These are phyloP conservation scores for Piscicola geometra DNA, from an alignment of 2,888 invertebrate species.

Conservation along the genomic window DNA sequence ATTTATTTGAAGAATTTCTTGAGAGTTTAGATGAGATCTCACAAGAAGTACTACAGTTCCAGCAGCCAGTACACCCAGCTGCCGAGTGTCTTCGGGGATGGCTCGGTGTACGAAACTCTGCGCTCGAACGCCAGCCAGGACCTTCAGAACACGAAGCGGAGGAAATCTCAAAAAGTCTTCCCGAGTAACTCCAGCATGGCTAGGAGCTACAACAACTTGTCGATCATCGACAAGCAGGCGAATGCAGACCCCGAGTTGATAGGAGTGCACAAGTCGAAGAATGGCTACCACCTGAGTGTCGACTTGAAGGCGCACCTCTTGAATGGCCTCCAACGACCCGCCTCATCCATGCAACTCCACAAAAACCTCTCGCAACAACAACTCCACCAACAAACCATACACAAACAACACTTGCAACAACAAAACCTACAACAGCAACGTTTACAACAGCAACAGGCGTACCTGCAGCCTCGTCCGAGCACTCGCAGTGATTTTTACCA, in stretches of 20 bases:
- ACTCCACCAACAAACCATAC: not conserved
- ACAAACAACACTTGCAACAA: not conserved
- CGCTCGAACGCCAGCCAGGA: not conserved
- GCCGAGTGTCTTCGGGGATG: not conserved
- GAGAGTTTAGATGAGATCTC: conserved; percentile 1
- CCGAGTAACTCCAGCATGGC: not conserved
- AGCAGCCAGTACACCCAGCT: not conserved
- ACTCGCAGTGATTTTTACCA: not conserved
- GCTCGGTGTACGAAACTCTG: not conserved
- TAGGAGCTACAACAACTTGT: not conserved
- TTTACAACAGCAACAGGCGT: not conserved
- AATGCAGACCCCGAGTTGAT: conserved; percentile 11
- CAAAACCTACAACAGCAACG: not conserved
- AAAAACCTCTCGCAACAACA: not conserved
- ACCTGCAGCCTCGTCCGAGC: not conserved
- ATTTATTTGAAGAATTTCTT: not conserved
- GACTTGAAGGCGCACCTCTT: conserved; percentile 18
- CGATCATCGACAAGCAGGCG: not conserved
- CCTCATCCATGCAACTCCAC: not conserved
- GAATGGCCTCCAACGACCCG: not conserved
- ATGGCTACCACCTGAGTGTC: conserved; percentile 14
- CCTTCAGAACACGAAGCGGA: not conserved
- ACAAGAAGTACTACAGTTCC: not conserved
- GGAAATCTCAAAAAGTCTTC: not conserved
- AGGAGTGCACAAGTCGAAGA: not conserved